These are phyloP conservation scores for Puntigrus tetrazona DNA, from an alignment of 2,113 vertebrate genomes.

Conservation along the genomic window DNA sequence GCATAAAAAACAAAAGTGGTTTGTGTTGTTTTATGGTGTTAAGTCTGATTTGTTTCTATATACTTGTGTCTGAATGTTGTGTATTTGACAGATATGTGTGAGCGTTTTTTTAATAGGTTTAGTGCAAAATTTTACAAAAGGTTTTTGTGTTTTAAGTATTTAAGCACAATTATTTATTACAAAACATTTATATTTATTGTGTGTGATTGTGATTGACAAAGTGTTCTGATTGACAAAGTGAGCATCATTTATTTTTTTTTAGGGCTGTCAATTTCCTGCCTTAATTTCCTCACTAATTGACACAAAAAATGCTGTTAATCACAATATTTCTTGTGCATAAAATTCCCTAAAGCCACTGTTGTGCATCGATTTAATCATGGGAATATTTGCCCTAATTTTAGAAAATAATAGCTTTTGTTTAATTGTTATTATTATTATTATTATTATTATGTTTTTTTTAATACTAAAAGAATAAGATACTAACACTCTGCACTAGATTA, in stretches of 20 bases:
- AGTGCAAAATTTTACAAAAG: neutral
- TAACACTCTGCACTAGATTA: neutral
- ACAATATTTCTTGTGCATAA: no score
- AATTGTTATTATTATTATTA: neutral
- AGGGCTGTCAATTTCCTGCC: neutral
- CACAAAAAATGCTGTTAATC: neutral
- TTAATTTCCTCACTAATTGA: neutral
- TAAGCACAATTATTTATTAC: neutral
- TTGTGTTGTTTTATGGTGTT: neutral
- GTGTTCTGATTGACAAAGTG: neutral
- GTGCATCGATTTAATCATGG: neutral
- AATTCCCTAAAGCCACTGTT: no score
- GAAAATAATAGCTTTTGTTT: neutral
- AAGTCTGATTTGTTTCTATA: constrained; percentile 1
- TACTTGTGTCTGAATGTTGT: constrained; percentile 7
- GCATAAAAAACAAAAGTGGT: neutral
- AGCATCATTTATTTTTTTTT: neutral
- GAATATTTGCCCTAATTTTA: neutral
- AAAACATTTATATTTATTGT: neutral
- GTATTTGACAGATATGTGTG: neutral
- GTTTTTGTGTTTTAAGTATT: neutral
- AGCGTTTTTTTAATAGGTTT: neutral
- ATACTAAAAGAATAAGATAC: neutral
- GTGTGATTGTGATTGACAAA: neutral
- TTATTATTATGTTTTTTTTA: neutral